phyloP scores from a whole-genome alignment of 2,797 vertebrate genomes.

The Diglossa cyanea region DNA sequence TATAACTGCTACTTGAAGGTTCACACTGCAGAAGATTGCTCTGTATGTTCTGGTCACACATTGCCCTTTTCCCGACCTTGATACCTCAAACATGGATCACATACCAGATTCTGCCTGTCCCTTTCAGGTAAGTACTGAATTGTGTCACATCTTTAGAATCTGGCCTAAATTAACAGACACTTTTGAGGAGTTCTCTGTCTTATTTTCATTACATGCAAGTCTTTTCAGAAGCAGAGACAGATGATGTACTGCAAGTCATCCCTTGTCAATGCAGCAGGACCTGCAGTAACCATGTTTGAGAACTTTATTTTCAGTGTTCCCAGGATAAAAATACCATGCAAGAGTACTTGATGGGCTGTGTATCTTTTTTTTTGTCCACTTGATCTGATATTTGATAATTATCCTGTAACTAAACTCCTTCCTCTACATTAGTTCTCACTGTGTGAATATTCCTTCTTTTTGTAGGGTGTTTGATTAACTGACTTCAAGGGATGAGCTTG shows the following conservation, averaged over 20 bases:
- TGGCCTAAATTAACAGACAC: neutral
- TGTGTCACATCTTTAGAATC: neutral
- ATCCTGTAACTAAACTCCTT: neutral
- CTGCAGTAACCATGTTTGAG: neutral
- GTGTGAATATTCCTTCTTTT: neutral
- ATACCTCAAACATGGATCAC: neutral
- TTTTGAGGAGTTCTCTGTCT: neutral
- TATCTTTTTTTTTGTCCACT: neutral
- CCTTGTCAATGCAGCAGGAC: neutral
- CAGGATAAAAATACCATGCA: neutral
- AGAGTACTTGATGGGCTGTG: neutral
- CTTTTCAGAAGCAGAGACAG: neutral
- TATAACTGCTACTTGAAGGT: neutral
- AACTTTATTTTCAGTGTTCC: neutral
- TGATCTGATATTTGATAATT: neutral
- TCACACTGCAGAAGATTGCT: neutral
- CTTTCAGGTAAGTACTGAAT: neutral
- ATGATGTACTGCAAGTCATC: neutral
- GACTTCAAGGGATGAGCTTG: neutral
- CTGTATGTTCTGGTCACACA: neutral
- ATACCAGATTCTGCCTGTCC: neutral
- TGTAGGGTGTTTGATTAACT: neutral
- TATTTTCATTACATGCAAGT: accelerated
- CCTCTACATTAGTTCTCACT: neutral
- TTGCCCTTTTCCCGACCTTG: neutral